A percentile compares a stretch with the other conserved stretches of the same genome.
These are phyloP conservation scores for Bombus superbus DNA, from an alignment of 1,140 invertebrate genomes.

Conservation along the genomic window DNA sequence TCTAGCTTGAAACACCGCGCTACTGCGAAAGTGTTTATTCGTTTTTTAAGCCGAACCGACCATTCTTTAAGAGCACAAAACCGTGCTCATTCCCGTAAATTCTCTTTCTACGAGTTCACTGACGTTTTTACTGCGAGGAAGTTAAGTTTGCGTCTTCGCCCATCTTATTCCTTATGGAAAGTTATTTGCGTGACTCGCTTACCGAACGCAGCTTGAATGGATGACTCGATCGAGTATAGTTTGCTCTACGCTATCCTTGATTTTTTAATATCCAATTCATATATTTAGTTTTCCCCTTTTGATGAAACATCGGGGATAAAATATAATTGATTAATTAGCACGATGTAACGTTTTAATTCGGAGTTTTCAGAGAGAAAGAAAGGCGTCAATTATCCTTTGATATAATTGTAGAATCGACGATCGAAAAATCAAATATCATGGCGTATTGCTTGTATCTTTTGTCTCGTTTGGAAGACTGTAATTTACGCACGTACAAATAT, in stretches of 20 bases:
- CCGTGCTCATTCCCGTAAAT: conserved; percentile 16
- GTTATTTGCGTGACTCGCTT: conserved; percentile 19
- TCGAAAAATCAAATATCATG: neutral
- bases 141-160: conserved; percentile 19
- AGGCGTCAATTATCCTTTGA: neutral
- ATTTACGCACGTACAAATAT: neutral
- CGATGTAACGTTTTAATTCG: neutral
- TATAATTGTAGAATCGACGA: no score
- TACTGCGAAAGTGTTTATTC: conserved; percentile 31
- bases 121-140: conserved; percentile 28
- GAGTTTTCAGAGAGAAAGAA: neutral
- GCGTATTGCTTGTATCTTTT: no score
- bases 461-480: no score
- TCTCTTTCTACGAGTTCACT: conserved; percentile 36
- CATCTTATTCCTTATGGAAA: conserved; percentile 25
- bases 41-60: conserved; percentile 25
- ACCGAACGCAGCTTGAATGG: neutral
- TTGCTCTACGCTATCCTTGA: no score
- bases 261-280: neutral
- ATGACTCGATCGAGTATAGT: neutral
- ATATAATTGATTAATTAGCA: neutral
- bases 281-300: neutral
- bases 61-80: conserved; percentile 17
- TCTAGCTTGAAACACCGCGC: neutral
- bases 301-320: neutral